phyloP scores from a whole-genome alignment of 2,113 vertebrate species.

The Nansenia antarctica region DNA sequence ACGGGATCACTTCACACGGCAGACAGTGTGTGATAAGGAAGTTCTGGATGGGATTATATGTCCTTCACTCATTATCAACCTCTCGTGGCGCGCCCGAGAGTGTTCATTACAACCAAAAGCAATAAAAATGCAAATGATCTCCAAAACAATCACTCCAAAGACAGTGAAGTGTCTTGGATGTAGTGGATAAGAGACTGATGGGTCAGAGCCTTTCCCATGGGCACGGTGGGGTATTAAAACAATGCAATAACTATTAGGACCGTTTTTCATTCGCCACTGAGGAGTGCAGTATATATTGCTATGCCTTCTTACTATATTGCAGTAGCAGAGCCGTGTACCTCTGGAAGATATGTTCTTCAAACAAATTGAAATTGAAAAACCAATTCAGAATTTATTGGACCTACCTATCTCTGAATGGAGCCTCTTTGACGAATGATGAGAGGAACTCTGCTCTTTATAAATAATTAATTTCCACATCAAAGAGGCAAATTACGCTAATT shows the following conservation, averaged over 20 bases:
- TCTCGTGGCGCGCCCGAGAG: not conserved
- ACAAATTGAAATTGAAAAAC: slow-evolving; percentile 4
- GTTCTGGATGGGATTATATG: slow-evolving; percentile 21
- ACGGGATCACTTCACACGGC: not conserved
- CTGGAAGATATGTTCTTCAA: not conserved
- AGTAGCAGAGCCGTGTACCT: too few species aligned
- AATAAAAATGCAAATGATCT: slow-evolving; percentile 36
- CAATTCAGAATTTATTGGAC: not conserved
- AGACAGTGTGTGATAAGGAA: slow-evolving; percentile 5
- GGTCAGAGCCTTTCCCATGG: not conserved
- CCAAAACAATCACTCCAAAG: slow-evolving; percentile 22
- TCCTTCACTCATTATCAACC: slow-evolving; percentile 14
- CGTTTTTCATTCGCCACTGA: not conserved
- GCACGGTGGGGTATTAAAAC: slow-evolving; percentile 1
- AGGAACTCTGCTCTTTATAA: slow-evolving; percentile 21
- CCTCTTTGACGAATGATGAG: slow-evolving; percentile 14
- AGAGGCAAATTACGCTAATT: slow-evolving; percentile 38
- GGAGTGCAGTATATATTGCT: not conserved
- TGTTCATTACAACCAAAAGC: slow-evolving; percentile 21
- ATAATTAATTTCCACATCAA: slow-evolving; percentile 34
- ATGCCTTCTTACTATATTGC: not conserved
- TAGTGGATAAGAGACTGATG: not conserved
- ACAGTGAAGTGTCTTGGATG: not conserved
- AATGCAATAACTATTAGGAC: not conserved
- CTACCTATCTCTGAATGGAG: slow-evolving; percentile 4